Conservation (phyloP, 2,888 invertebrate species). For the Myathropa florea region DNA sequence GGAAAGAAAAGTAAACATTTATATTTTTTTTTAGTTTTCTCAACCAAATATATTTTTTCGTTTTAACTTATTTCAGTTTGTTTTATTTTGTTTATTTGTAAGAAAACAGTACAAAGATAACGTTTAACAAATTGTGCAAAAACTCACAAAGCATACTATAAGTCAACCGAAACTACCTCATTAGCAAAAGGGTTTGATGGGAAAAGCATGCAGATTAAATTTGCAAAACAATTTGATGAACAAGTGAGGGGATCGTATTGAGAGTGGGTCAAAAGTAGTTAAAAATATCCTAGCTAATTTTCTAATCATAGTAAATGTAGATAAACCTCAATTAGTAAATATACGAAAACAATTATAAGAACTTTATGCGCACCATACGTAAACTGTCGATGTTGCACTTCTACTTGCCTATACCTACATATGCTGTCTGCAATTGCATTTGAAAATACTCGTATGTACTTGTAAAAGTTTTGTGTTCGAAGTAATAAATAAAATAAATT, state of each 20-base stretch:
- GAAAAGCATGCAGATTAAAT: constrained; percentile 14
- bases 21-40: constrained; percentile 6
- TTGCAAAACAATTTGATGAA: neutral
- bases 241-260: neutral
- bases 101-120: constrained; percentile 58
- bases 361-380: constrained; percentile 48
- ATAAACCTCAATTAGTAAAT: constrained; percentile 44
- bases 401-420: constrained; percentile 11
- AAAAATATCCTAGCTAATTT: constrained; percentile 51
- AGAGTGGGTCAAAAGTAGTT: constrained; percentile 12
- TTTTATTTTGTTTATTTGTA: constrained; percentile 72
- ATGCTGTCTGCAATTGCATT: constrained; percentile 41
- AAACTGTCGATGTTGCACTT: constrained; percentile 54
- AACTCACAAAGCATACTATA: constrained; percentile 72
- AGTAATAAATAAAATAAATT: constrained; percentile 36
- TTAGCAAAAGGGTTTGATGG: constrained; percentile 72
- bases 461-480: constrained; percentile 33
- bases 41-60: constrained; percentile 61
- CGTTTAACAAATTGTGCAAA: constrained; percentile 35
- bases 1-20: neutral
- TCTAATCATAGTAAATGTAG: constrained; percentile 17
- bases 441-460: constrained; percentile 34
- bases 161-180: constrained; percentile 79
- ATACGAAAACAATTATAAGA: constrained; percentile 5
- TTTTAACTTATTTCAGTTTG: constrained; percentile 73